phyloP scores from a whole-genome alignment of 2,113 vertebrate species.

The Fukomys damarensis region DNA sequence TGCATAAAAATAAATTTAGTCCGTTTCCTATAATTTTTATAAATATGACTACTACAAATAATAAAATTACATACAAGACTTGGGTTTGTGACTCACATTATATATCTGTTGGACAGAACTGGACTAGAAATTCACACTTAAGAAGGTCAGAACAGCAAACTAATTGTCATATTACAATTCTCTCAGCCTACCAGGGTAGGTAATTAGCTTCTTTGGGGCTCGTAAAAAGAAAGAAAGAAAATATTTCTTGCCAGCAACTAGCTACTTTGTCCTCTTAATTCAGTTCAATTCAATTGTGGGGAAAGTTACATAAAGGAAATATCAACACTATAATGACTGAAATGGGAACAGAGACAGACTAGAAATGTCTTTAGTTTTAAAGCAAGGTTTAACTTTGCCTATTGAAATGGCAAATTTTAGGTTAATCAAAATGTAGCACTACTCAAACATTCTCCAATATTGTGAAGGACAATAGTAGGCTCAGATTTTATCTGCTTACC shows the following conservation, averaged over 20 bases:
- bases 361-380: constrained; percentile 34
- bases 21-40: constrained; percentile 29
- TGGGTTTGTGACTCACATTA: background rate
- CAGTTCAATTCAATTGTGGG: background rate
- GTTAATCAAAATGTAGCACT: constrained; percentile 33
- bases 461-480: background rate
- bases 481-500: constrained; percentile 44
- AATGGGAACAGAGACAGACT: constrained; percentile 12
- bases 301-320: constrained; percentile 13
- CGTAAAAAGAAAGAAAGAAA: background rate
- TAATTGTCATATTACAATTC: constrained; percentile 61
- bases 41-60: constrained; percentile 26
- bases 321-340: constrained; percentile 42
- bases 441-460: background rate
- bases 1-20: background rate
- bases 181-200: constrained; percentile 25
- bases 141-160: constrained; percentile 30
- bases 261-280: constrained; percentile 66
- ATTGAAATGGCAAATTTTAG: constrained; percentile 26
- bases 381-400: constrained; percentile 29
- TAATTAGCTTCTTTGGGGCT: constrained; percentile 50
- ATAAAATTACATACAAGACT: constrained; percentile 17
- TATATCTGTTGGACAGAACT: constrained; percentile 14
- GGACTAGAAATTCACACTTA: background rate
- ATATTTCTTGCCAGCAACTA: constrained; percentile 41